Evolutionary conservation across 2,888 invertebrate genomes (phyloP).

Genomic region (Metellina segmentata): DNA sequence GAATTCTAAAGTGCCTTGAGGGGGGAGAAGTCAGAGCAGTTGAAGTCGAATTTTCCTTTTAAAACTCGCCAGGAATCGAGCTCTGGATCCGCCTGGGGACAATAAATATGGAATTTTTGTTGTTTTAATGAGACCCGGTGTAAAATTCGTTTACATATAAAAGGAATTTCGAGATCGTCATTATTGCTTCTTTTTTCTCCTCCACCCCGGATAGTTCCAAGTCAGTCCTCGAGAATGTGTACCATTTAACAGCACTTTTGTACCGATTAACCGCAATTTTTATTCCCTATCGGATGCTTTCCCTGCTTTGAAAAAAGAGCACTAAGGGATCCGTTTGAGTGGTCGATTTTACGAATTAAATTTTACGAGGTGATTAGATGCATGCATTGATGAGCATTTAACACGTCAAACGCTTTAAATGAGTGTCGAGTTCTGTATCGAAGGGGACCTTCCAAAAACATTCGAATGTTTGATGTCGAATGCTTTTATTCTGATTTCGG

Average conservation of each 20-base stretch:
- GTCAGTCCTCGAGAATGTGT: neutral
- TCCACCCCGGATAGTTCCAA: neutral
- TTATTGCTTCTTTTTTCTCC: neutral
- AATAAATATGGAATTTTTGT: slow-evolving; percentile 65
- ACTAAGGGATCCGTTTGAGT: neutral
- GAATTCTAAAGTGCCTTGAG: slow-evolving; percentile 41
- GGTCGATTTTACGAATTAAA: neutral
- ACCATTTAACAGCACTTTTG: neutral
- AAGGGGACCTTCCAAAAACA: neutral
- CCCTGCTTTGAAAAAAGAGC: neutral
- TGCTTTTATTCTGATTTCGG: too few species aligned
- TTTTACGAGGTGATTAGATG: neutral
- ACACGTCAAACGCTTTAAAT: neutral
- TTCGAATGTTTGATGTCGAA: neutral
- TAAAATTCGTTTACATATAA: slow-evolving; percentile 40
- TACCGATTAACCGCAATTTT: neutral
- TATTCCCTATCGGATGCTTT: neutral
- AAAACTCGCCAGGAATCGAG: slow-evolving; percentile 6
- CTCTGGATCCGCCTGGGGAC: slow-evolving; percentile 26
- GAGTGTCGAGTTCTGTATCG: neutral
- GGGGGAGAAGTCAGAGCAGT: slow-evolving; percentile 29
- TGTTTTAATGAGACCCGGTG: slow-evolving; percentile 50
- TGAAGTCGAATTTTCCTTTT: slow-evolving; percentile 56
- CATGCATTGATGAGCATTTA: neutral
- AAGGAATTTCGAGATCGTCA: slow-evolving; percentile 44